Percentiles rank a stretch among this genome's conserved stretches.
These are phyloP conservation scores for Zaprionus inermis DNA, from an alignment of 1,140 invertebrate species.

Conservation along the genomic window DNA sequence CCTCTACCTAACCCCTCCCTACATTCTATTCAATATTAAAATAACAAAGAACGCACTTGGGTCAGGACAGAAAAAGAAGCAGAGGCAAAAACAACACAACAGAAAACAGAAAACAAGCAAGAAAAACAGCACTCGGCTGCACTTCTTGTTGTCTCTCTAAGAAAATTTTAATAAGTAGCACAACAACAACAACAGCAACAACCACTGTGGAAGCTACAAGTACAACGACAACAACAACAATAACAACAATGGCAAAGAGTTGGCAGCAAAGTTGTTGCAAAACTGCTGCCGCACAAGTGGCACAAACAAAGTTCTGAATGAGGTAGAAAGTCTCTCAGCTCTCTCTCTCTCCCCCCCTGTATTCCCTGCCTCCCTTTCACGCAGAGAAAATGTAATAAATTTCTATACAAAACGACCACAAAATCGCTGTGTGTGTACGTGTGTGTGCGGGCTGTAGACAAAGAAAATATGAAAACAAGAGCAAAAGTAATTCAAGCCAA, in stretches of 20 bases:
- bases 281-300: constrained; percentile 52
- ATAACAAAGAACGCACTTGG: constrained; percentile 54
- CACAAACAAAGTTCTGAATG: constrained; percentile 53
- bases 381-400: constrained; percentile 74
- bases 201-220: constrained; percentile 7
- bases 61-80: constrained; percentile 31
- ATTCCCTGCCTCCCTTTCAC: constrained; percentile 21
- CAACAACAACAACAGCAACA: constrained; percentile 29
- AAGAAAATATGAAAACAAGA: constrained; percentile 74
- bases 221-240: constrained; percentile 32
- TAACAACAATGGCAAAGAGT: constrained; percentile 35
- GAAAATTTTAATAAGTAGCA: constrained; percentile 56
- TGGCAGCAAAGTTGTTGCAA: constrained; percentile 50
- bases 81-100: constrained; percentile 5
- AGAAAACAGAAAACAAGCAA: constrained; percentile 24
- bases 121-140: constrained; percentile 33
- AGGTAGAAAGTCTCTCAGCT: constrained; percentile 38
- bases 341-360: constrained; percentile 29
- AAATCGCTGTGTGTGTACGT: constrained; percentile 47
- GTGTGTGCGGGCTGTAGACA: constrained; percentile 54
- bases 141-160: constrained; percentile 47
- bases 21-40: constrained; percentile 42
- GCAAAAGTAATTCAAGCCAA: constrained; percentile 48
- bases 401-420: constrained; percentile 75
- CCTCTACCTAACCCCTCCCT: too few relatives aligned